phyloP scores from a whole-genome alignment of 2,888 invertebrate genomes.

The Amiota mariae region DNA sequence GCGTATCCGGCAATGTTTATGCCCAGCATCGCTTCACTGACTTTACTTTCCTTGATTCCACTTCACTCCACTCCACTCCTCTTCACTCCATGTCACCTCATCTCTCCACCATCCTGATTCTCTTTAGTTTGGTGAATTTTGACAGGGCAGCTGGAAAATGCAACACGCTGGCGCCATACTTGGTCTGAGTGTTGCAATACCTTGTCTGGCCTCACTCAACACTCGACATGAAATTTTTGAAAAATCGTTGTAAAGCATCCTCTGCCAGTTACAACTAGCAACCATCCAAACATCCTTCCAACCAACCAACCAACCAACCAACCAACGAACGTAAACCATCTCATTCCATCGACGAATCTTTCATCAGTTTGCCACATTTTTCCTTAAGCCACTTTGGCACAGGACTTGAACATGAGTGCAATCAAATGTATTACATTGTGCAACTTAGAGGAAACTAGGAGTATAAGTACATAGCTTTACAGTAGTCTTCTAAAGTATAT shows the following conservation, averaged over 20 bases:
- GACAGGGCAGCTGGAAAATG: constrained; percentile 21
- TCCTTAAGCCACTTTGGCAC: constrained; percentile 60
- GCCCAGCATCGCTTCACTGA: background rate
- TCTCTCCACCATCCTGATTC: no score
- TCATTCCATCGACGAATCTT: background rate
- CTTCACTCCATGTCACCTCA: no score
- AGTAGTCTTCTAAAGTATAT: background rate
- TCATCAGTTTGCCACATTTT: constrained; percentile 42
- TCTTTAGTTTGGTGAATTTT: background rate
- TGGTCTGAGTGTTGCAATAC: background rate
- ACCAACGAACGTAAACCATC: no score
- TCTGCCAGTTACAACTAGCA: constrained; percentile 47
- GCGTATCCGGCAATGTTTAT: background rate
- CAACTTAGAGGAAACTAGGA: constrained; percentile 47
- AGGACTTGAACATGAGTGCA: constrained; percentile 65
- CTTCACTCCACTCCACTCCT: no score
- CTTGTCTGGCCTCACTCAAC: background rate
- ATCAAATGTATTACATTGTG: constrained; percentile 66
- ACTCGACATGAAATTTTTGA: constrained; percentile 26
- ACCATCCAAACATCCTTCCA: no score
- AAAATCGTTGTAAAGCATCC: constrained; percentile 44
- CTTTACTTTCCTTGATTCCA: no score
- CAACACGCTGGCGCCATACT: constrained; percentile 8
- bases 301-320: no score
- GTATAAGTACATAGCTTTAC: background rate